Percentiles rank a stretch among this genome's conserved stretches.
Evolutionary conservation across 2,113 vertebrate species (phyloP).

Genomic region (Poeciliopsis prolifica): DNA sequence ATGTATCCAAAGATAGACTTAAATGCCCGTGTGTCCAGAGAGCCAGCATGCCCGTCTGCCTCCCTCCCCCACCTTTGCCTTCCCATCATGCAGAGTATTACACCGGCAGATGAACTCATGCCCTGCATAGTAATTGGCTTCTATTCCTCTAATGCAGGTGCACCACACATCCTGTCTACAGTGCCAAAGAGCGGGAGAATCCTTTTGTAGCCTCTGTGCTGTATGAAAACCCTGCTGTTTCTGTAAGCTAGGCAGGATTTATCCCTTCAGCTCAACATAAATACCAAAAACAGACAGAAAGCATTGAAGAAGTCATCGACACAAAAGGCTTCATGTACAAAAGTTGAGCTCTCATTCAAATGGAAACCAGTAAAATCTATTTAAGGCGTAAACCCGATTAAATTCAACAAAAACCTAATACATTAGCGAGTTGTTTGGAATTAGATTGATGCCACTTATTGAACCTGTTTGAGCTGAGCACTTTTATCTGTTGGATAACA

Average conservation of each 20-base stretch:
- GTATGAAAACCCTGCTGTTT: background rate
- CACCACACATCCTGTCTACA: background rate
- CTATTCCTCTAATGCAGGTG: slow-evolving; percentile 6
- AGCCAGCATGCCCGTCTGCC: background rate
- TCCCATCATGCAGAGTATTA: slow-evolving; percentile 24
- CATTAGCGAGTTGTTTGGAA: slow-evolving; percentile 23
- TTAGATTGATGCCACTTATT: slow-evolving; percentile 49
- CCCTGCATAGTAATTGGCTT: slow-evolving; percentile 43
- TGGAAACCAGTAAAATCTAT: slow-evolving; percentile 1
- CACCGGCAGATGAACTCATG: slow-evolving; percentile 35
- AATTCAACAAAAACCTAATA: slow-evolving; percentile 42
- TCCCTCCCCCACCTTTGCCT: slow-evolving; percentile 24
- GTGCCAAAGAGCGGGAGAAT: background rate
- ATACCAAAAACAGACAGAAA: background rate
- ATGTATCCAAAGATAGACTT: slow-evolving; percentile 17
- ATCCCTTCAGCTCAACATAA: background rate
- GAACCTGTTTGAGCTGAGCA: slow-evolving; percentile 28
- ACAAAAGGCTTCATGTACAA: background rate
- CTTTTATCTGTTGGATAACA: slow-evolving; percentile 33
- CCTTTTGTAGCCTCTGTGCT: background rate
- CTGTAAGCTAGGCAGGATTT: background rate
- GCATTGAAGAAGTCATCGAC: background rate
- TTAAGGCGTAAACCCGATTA: slow-evolving; percentile 9
- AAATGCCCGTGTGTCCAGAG: background rate
- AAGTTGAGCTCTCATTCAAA: background rate